Base-by-base conservation (phyloP, 2,888 invertebrate genomes). In the Theodoxus fluviatilis region DNA sequence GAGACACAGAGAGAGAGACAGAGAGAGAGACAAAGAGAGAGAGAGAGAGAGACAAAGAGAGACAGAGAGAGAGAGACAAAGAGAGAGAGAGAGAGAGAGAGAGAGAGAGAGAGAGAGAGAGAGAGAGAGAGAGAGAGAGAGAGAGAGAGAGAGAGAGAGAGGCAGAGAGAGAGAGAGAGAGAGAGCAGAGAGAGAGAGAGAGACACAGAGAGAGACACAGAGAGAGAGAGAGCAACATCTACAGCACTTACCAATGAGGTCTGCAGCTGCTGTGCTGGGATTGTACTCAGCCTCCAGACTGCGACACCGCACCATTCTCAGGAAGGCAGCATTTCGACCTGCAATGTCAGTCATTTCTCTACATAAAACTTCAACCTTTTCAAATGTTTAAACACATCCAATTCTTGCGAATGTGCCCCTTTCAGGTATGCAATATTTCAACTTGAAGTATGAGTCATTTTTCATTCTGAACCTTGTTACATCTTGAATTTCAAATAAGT, bases 251-350 rank as follows among this genome's bases (percentile, higher is more conserved):
- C 73, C 70, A n/a, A 73, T 52, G 28, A 73, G 73, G 22, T 70
- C 73, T 22, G 69, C 55, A 33, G 69, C 71, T 47, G 73, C 73
- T 33, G 70, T 81, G 15, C 76, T 69, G 38, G 76, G 71, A 38
- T 93, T 91, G 83, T 95, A 94, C 87, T 97, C 96, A 78, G 93
- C 92, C 0, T 92, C 91, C 78, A 98, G 91, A 35, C 88, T 84
- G 59, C 89, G 84, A 52, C 96, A 96, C 77, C 93, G 90, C 18
- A 95, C 89, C 0, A 98, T 90, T 76, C 92, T 90, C 69, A 99
- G 88, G 83, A 94, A 92, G 75, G 92, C 90, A 1, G 95, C 91
- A 89, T 98, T 95, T 82, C 94, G 93, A 80, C 87, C 86, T 86
- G 68, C 28, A 77, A 72, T 33, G 33, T n/a, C n/a, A n/a, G n/a